Evolutionary conservation across 1,140 invertebrate genomes (phyloP).

Genomic region (Cotesia typhae): DNA sequence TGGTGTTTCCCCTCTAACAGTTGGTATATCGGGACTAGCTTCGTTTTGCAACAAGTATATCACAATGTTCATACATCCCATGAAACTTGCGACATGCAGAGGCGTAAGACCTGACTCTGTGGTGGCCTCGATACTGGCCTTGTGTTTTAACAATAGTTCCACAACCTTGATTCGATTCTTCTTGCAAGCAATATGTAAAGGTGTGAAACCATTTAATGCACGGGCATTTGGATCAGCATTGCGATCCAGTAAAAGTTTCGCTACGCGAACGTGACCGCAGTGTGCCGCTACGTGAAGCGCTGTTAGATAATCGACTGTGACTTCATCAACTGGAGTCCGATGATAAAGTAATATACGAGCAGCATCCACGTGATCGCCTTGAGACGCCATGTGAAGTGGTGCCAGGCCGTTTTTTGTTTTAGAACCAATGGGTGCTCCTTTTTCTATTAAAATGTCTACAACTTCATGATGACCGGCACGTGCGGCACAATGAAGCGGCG

Average conservation of each 20-base stretch:
- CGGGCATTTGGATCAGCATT: conserved; percentile 97
- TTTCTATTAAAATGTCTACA: conserved; percentile 90
- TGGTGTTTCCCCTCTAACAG: conserved; percentile 96
- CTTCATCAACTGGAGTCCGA: conserved; percentile 95
- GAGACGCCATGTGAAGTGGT: conserved; percentile 92
- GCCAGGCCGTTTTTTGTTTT: conserved; percentile 98
- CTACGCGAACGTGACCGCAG: conserved; percentile 93
- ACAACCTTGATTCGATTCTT: conserved; percentile 98
- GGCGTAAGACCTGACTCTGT: conserved; percentile 95
- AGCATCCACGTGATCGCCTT: conserved; percentile 96
- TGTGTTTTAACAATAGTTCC: conserved; percentile 94
- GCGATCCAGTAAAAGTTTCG: conserved; percentile 90
- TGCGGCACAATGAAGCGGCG: conserved; percentile 91
- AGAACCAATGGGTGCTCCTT: conserved; percentile 91
- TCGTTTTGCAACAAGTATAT: conserved; percentile 95
- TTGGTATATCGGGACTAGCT: conserved; percentile 92
- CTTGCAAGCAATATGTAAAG: conserved; percentile 98
- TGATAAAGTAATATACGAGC: conserved; percentile 91
- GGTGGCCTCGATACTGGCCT: conserved; percentile 87
- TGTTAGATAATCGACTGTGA: conserved; percentile 97
- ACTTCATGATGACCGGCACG: conserved; percentile 96
- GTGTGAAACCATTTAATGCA: conserved; percentile 98
- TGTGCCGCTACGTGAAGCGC: conserved; percentile 96
- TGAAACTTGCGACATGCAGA: conserved; percentile 97
- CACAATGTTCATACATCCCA: conserved; percentile 99